phyloP scores from a whole-genome alignment of 1,140 invertebrate species.

The Medauroidea extradentata region DNA sequence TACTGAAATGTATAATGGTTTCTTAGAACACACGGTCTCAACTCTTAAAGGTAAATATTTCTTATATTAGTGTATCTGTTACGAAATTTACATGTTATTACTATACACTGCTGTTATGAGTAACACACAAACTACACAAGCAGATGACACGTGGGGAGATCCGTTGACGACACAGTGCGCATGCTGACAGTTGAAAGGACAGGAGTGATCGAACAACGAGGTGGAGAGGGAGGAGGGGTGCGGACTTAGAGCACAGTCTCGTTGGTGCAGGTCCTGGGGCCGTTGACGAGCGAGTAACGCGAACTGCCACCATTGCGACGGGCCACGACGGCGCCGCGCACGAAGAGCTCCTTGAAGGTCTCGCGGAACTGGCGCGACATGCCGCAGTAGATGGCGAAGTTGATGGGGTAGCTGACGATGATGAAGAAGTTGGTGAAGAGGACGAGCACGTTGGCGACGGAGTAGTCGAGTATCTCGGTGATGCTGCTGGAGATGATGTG shows the following conservation, averaged over 20 bases:
- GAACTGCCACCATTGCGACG: conserved; percentile 57
- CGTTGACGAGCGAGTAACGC: conserved; percentile 72
- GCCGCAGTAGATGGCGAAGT: conserved; percentile 94
- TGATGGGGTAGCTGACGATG: conserved; percentile 85
- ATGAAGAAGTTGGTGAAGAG: conserved; percentile 89
- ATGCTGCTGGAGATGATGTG: conserved; percentile 74
- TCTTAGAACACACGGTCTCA: too few species aligned
- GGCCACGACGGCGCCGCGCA: conserved; percentile 46
- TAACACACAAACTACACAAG: too few species aligned
- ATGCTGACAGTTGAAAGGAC: too few species aligned
- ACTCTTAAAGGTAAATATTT: too few species aligned
- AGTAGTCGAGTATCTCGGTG: conserved; percentile 67
- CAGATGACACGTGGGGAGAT: too few species aligned
- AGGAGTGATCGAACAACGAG: too few species aligned
- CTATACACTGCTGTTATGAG: too few species aligned
- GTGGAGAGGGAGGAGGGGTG: too few species aligned
- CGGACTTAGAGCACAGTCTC: conserved; percentile 70
- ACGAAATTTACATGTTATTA: too few species aligned
- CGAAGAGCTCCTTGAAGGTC: conserved; percentile 87
- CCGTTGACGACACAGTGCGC: too few species aligned
- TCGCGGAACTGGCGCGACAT: conserved; percentile 92
- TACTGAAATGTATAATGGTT: too few species aligned
- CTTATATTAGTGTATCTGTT: too few species aligned
- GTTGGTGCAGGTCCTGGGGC: conserved; percentile 72
- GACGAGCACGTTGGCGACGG: conserved; percentile 76